Evolutionary conservation across 2,113 vertebrate species (phyloP).

Genomic region (Mirounga angustirostris): DNA sequence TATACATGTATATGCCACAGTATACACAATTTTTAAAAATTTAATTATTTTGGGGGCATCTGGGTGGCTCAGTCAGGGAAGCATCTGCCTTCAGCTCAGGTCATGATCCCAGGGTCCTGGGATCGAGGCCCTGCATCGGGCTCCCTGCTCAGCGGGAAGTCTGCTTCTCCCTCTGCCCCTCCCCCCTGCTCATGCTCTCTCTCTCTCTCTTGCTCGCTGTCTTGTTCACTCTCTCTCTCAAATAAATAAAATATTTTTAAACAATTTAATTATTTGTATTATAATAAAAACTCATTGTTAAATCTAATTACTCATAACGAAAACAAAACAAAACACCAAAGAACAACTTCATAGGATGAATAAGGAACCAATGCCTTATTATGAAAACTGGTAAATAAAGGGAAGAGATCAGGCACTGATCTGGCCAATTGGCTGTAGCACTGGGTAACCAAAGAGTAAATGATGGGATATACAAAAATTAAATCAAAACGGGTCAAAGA

Average conservation of each 20-base stretch:
- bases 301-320: neutral
- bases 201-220: too few relatives aligned
- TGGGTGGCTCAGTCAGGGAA: neutral
- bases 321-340: neutral
- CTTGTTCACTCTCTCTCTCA: neutral
- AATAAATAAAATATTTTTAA: neutral
- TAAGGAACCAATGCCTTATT: neutral
- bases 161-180: neutral
- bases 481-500: neutral
- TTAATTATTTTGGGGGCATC: neutral
- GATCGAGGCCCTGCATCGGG: neutral
- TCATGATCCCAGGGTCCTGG: neutral
- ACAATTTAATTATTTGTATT: slow-evolving; percentile 10
- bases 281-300: slow-evolving; percentile 34
- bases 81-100: neutral
- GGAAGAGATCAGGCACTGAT: neutral
- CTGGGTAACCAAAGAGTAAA: neutral
- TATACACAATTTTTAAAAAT: neutral
- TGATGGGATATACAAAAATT: neutral
- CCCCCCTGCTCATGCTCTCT: neutral
- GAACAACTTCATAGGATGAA: neutral
- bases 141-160: neutral
- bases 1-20: neutral
- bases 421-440: neutral
- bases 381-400: neutral